Percentiles rank a stretch among this genome's conserved stretches.
Conservation (phyloP, 2,888 invertebrate genomes). For the Chrysolina haemoptera region DNA sequence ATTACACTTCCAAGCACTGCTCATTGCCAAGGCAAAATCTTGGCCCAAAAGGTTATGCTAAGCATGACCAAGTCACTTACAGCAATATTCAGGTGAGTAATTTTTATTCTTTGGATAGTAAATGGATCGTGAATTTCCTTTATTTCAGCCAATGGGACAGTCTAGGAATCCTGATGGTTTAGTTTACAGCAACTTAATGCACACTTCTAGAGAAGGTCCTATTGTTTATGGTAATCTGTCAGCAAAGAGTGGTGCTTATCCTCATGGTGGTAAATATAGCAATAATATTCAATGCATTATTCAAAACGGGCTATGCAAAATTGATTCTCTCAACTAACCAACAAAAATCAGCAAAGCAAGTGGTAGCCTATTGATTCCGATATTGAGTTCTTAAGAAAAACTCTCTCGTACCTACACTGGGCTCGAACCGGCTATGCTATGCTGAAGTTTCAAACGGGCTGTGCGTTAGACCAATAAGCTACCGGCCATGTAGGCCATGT, state of each 20-base stretch:
- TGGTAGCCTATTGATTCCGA: too few species aligned
- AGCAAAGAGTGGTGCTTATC: conserved; percentile 53
- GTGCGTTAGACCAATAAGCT: too few species aligned
- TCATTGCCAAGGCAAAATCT: conserved; percentile 41
- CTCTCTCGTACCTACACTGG: too few species aligned
- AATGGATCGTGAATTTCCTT: conserved; percentile 3
- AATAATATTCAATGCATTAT: too few species aligned
- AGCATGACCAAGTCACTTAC: conserved; percentile 61
- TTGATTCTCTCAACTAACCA: too few species aligned
- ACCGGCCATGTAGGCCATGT: too few species aligned
- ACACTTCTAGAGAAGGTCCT: conserved; percentile 66
- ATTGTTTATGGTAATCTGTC: conserved; percentile 75
- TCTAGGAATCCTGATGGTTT: conserved; percentile 69
- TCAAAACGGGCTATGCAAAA: too few species aligned
- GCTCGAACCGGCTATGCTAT: too few species aligned
- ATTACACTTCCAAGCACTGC: conserved; percentile 32
- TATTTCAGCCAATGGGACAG: conserved; percentile 56
- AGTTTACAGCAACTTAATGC: conserved; percentile 73
- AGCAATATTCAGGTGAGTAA: conserved; percentile 61
- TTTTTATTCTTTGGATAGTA: neutral
- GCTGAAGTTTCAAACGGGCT: too few species aligned
- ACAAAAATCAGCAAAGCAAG: too few species aligned
- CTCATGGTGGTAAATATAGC: conserved; percentile 61
- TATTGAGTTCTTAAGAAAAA: too few species aligned
- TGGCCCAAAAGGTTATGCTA: conserved; percentile 50